Conservation (phyloP, 1,140 invertebrate genomes). For the Scaptodrosophila lebanonensis region DNA sequence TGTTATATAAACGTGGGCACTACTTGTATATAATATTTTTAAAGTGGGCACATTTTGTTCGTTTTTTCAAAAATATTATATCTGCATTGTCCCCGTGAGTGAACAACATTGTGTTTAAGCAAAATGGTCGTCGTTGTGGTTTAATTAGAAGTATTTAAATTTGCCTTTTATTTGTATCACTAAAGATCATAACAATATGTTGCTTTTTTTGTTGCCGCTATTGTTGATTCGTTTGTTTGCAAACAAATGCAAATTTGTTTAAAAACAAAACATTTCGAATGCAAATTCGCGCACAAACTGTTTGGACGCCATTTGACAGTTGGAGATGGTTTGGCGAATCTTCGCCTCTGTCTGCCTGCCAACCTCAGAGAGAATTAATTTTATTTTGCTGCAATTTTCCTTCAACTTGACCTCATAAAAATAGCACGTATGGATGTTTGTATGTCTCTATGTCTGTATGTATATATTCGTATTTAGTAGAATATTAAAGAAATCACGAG, state of each 20-base stretch:
- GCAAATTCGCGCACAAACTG: slow-evolving; percentile 57
- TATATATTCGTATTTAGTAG: slow-evolving; percentile 10
- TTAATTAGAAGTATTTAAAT: too few species aligned
- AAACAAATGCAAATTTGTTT: slow-evolving; percentile 19
- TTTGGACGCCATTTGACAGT: slow-evolving; percentile 31
- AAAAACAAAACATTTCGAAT: slow-evolving; percentile 44
- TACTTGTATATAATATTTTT: too few species aligned
- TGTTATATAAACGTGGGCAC: too few species aligned
- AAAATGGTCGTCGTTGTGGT: too few species aligned
- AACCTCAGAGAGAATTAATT: slow-evolving; percentile 15
- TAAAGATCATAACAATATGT: slow-evolving; percentile 3
- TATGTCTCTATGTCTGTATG: neutral
- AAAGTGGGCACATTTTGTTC: too few species aligned
- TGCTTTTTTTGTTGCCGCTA: neutral
- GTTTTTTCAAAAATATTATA: too few species aligned
- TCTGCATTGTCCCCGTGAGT: too few species aligned
- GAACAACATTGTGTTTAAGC: too few species aligned
- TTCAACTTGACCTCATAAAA: slow-evolving; percentile 68
- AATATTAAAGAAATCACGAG: too few species aligned
- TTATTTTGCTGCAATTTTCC: slow-evolving; percentile 34
- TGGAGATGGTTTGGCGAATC: neutral
- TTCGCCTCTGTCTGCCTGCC: neutral
- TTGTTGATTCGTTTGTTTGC: slow-evolving; percentile 13
- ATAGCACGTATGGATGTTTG: slow-evolving; percentile 11
- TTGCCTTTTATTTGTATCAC: too few species aligned